phyloP scores from a whole-genome alignment of 2,888 invertebrate genomes.

The Drosophila niveifrons region DNA sequence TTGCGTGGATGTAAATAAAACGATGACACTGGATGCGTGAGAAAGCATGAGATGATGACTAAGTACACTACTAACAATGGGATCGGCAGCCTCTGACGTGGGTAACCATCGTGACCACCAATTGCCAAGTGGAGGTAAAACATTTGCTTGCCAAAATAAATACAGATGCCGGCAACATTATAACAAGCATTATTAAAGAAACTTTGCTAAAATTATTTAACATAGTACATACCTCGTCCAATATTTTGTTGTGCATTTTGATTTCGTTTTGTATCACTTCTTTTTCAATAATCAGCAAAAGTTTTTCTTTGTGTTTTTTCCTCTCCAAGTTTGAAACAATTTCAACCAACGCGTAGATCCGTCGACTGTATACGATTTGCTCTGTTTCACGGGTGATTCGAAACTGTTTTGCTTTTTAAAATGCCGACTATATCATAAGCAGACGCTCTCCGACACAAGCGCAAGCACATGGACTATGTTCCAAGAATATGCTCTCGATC shows the following conservation, averaged over 20 bases:
- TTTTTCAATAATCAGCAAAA: constrained; percentile 45
- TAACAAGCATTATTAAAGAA: constrained; percentile 7
- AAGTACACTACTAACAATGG: constrained; percentile 38
- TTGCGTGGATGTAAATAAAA: constrained; percentile 64
- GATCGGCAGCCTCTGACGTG: constrained; percentile 26
- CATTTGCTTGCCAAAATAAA: constrained; percentile 58
- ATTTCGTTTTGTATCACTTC: constrained; percentile 23
- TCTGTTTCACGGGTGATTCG: constrained; percentile 75
- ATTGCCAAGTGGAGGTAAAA: constrained; percentile 42
- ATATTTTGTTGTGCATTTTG: constrained; percentile 82
- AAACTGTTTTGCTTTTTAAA: constrained; percentile 75
- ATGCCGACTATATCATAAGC: constrained; percentile 29
- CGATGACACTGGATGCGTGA: constrained; percentile 47
- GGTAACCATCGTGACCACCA: constrained; percentile 25
- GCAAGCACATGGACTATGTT: constrained; percentile 42
- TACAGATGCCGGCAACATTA: constrained; percentile 24
- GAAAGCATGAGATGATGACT: constrained; percentile 49
- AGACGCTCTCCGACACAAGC: constrained; percentile 4
- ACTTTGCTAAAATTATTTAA: constrained; percentile 23
- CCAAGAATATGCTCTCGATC: constrained; percentile 51
- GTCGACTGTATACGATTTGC: constrained; percentile 50
- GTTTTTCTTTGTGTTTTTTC: constrained; percentile 25
- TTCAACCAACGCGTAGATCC: constrained; percentile 33
- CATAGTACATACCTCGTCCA: constrained; percentile 78
- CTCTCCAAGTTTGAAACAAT: constrained; percentile 25